phyloP scores from a whole-genome alignment of 2,797 vertebrate species.

The Okamejei kenojei region DNA sequence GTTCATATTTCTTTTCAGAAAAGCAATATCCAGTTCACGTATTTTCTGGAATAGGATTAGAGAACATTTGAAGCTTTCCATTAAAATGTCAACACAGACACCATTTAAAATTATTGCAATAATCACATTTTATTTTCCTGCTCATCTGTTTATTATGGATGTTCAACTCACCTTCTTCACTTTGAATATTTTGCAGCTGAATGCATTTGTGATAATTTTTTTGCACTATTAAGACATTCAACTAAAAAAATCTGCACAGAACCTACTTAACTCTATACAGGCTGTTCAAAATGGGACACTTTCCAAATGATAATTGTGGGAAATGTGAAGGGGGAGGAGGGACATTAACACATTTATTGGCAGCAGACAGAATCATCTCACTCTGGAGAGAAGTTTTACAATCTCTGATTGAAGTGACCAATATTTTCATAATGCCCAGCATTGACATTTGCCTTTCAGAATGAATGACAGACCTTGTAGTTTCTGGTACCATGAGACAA shows the following conservation, averaged over 20 bases:
- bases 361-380: conserved; percentile 16
- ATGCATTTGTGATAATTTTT: conserved; percentile 24
- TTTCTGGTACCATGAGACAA: conserved; percentile 26
- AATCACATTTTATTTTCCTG: neutral
- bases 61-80: neutral
- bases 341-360: conserved; percentile 28
- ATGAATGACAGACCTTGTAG: conserved; percentile 24
- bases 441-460: conserved; percentile 7
- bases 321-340: conserved; percentile 30
- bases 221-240: conserved; percentile 32
- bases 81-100: neutral
- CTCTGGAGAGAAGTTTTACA: conserved; percentile 26
- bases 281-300: conserved; percentile 33
- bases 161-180: conserved; percentile 33
- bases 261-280: conserved; percentile 33
- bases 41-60: neutral
- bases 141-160: neutral
- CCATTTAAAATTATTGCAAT: neutral
- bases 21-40: neutral
- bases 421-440: conserved; percentile 15
- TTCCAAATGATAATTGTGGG: conserved; percentile 34
- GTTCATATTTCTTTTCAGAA: neutral
- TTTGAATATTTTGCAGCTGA: conserved; percentile 27
- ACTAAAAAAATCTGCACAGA: conserved; percentile 33
- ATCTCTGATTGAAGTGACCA: conserved; percentile 34